phyloP scores from a whole-genome alignment of 2,113 vertebrate genomes.

The Hemichromis elongatus region DNA sequence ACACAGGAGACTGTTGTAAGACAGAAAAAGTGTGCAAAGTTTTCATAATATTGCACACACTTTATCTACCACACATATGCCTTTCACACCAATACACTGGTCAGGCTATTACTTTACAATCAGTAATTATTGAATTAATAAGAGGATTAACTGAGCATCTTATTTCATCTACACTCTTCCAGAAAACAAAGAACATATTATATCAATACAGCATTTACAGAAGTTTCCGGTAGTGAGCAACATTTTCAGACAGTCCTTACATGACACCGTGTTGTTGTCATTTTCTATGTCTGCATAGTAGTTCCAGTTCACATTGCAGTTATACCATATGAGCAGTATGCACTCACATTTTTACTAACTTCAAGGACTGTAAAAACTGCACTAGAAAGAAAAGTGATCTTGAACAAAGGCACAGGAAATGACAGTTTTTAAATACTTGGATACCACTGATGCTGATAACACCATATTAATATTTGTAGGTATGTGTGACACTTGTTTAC shows the following conservation, averaged over 20 bases:
- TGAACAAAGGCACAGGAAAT: not conserved
- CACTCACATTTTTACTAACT: not conserved
- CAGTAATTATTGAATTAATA: constrained; percentile 10
- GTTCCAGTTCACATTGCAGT: constrained; percentile 1
- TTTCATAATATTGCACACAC: constrained; percentile 13
- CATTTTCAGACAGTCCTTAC: constrained; percentile 15
- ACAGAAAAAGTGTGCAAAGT: constrained; percentile 10
- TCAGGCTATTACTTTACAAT: constrained; percentile 9
- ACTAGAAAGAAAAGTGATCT: not conserved
- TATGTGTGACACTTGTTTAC: not conserved
- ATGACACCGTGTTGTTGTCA: not conserved
- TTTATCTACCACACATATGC: constrained; percentile 6
- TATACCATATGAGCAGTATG: not conserved
- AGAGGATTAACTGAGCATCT: not conserved
- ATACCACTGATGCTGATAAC: not conserved
- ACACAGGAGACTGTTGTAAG: constrained; percentile 22
- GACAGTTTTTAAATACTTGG: not conserved
- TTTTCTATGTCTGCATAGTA: constrained; percentile 51
- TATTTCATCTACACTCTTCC: constrained; percentile 21
- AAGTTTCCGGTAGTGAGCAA: not conserved
- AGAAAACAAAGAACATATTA: constrained; percentile 34
- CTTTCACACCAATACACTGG: constrained; percentile 10
- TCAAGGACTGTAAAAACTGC: not conserved
- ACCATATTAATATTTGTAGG: not conserved
- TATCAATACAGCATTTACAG: constrained; percentile 61